Base-by-base conservation (phyloP, 2,888 invertebrate species). In the Periphyllus acericola region DNA sequence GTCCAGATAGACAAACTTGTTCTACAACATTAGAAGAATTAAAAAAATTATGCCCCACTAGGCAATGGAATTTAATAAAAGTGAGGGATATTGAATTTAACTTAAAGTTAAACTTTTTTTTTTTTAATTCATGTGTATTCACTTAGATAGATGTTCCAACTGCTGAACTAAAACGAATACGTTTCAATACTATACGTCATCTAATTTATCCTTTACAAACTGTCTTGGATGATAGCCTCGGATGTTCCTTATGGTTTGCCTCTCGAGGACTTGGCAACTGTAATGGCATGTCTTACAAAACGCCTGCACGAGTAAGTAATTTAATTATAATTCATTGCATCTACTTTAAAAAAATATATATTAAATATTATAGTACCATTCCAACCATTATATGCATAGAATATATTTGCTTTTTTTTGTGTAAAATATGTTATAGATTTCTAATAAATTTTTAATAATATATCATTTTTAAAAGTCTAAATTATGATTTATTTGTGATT, bases 191-290 rank as follows among this genome's bases (percentile, higher is more conserved):
- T 89, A 96, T 98, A 90, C 93, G 94, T 66, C 94, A 97, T 92
- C 93, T 99, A 89, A 94, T 99, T 76, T 94, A 95, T 92, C 99
- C 99, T 0, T 93, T 96, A 85, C 93, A 94, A 90, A 97, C 97
- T 1, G 95, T 99, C 89, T 92, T 99, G 80, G 99, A 99, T 92
- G 99, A 99, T 92, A 98, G 98, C 91, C 93, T 99, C 83, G 99
- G 99, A 0, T 96, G 96, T 91, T 98, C 96, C n/a, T 92, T 97
- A 78, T 99, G 99, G 98, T 99, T 99, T 93, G 99, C 99, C 40
- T 95, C 97, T 79, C 93, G 95, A 90, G 98, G 95, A 6, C 91
- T 92, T 89, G 95, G 94, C 81, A 83, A 89, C n/a, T 83, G 92
- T 3, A 90, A 90, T 75, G 90, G 90, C 5, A 83, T 90, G 21